Evolutionary conservation across 2,113 vertebrate species (phyloP).

Genomic region (Grammomys dolichurus): DNA sequence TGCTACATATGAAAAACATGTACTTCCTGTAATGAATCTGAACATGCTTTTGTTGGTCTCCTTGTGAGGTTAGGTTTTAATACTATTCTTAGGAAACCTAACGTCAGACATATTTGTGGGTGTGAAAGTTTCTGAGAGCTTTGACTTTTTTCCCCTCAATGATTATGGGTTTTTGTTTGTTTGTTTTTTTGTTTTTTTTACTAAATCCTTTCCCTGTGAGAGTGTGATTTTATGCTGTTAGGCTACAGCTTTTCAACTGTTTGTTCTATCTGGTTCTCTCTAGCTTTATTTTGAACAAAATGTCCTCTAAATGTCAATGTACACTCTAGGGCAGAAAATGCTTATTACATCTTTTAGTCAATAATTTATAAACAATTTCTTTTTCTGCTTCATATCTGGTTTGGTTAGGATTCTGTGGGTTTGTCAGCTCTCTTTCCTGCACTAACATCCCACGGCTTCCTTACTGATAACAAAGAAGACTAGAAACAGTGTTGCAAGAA

Average conservation of each 20-base stretch:
- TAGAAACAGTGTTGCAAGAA: slow-evolving; percentile 30
- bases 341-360: not conserved
- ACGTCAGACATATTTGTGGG: slow-evolving; percentile 17
- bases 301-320: not conserved
- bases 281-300: slow-evolving; percentile 24
- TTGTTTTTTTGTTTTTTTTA: not conserved
- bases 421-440: not conserved
- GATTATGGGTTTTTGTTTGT: not conserved
- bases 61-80: slow-evolving; percentile 13
- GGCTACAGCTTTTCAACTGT: not conserved
- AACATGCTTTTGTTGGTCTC: not conserved
- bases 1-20: not conserved
- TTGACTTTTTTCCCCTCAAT: slow-evolving; percentile 37
- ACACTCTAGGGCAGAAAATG: not conserved
- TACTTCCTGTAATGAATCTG: not conserved
- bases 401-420: not conserved
- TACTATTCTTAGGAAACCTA: slow-evolving; percentile 56
- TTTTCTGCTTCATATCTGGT: not conserved
- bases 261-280: slow-evolving; percentile 28
- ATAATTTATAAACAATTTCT: not conserved
- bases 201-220: not conserved
- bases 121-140: slow-evolving; percentile 38
- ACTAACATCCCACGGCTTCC: not conserved
- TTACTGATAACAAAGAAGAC: slow-evolving; percentile 10
- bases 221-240: not conserved